These are phyloP conservation scores for Arenicola marina DNA, from an alignment of 2,888 invertebrate genomes.

Conservation along the genomic window DNA sequence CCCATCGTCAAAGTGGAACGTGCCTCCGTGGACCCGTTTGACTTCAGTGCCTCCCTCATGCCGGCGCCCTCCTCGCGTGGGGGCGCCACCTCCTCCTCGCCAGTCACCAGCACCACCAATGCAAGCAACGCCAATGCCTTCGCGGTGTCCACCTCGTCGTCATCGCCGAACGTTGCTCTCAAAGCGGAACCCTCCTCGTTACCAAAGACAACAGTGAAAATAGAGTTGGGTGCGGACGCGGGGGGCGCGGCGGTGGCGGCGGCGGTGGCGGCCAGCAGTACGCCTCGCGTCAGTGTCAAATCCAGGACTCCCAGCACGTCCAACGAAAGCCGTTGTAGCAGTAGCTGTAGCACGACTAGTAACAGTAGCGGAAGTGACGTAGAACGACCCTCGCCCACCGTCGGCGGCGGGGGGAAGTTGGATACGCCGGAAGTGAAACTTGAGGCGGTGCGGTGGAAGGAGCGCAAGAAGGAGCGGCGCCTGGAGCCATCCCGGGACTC, in stretches of 20 bases:
- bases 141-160: no score
- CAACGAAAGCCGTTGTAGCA: no score
- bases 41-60: constrained; percentile 12
- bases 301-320: neutral
- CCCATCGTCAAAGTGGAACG: neutral
- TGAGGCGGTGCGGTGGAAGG: constrained; percentile 7
- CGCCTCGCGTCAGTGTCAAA: no score
- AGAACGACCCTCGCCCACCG: no score
- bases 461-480: constrained; percentile 2
- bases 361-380: no score
- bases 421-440: neutral
- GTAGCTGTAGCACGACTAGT: no score
- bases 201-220: no score
- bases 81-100: no score
- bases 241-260: neutral
- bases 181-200: no score
- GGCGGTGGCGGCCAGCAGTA: neutral
- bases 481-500: neutral
- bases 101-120: neutral
- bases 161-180: no score
- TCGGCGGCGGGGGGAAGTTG: neutral
- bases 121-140: no score
- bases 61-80: neutral
- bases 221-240: no score
- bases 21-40: constrained; percentile 11